Conservation (phyloP, 2,113 vertebrate genomes). For the Brachyhypopomus occidentalis region DNA sequence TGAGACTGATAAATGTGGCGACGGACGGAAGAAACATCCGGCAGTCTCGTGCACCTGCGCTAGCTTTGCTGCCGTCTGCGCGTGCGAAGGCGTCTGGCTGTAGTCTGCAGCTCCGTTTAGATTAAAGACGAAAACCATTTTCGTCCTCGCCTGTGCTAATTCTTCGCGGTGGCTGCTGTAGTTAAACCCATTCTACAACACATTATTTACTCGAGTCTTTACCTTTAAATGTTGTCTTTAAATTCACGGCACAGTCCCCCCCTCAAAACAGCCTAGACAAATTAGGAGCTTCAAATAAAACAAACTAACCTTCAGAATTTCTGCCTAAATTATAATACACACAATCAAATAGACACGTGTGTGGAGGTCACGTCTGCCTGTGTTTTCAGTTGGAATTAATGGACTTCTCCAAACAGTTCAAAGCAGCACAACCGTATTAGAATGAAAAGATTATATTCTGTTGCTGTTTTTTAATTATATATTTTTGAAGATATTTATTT, state of each 20-base stretch:
- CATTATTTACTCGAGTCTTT: too few species aligned
- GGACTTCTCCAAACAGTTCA: slow-evolving; percentile 14
- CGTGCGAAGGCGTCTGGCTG: slow-evolving; percentile 3
- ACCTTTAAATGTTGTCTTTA: too few species aligned
- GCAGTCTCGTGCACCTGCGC: not conserved
- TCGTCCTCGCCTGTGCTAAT: not conserved
- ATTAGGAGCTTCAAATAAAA: not conserved
- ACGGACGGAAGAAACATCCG: slow-evolving; percentile 14
- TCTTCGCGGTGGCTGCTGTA: too few species aligned
- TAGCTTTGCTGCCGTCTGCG: slow-evolving; percentile 24
- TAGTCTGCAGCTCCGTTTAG: not conserved
- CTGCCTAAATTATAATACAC: not conserved
- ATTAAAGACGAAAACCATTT: not conserved
- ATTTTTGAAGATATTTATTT: slow-evolving; percentile 27
- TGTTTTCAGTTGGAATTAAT: not conserved
- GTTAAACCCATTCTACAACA: too few species aligned
- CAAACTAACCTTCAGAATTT: not conserved
- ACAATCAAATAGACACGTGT: not conserved
- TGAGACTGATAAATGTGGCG: slow-evolving; percentile 32
- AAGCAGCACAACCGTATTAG: slow-evolving; percentile 55
- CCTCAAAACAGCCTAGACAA: too few species aligned
- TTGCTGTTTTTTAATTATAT: slow-evolving; percentile 56
- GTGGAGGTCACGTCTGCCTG: not conserved
- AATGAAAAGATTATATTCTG: slow-evolving; percentile 63
- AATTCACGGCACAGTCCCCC: too few species aligned